phyloP scores from a whole-genome alignment of 2,888 invertebrate species.

The Cosmia trapezina region DNA sequence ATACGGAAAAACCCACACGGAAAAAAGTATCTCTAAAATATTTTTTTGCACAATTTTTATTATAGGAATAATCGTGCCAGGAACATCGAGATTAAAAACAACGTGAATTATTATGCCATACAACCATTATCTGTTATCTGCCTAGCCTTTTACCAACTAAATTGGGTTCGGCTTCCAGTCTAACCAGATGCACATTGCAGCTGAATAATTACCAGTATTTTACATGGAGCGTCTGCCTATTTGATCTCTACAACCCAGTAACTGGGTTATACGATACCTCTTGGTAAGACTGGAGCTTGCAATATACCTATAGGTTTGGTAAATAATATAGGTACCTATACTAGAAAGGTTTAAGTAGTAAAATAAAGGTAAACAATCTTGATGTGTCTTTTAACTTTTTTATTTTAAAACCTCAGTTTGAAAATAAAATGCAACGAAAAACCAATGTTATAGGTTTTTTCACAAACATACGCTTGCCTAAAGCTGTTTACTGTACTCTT shows the following conservation, averaged over 20 bases:
- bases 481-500: slow-evolving; percentile 29
- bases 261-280: not conserved
- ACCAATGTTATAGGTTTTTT: too few relatives aligned
- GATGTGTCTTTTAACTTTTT: too few relatives aligned
- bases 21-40: not conserved
- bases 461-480: slow-evolving; percentile 1
- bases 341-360: too few relatives aligned
- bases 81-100: not conserved
- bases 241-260: not conserved
- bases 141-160: not conserved
- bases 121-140: not conserved
- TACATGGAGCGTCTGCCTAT: too few relatives aligned
- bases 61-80: not conserved
- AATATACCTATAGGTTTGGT: not conserved
- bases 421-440: too few relatives aligned
- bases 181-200: too few relatives aligned
- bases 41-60: not conserved
- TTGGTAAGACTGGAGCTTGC: not conserved
- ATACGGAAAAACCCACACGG: not conserved
- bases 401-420: too few relatives aligned
- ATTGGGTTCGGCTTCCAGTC: too few relatives aligned
- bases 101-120: not conserved
- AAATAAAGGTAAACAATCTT: too few relatives aligned
- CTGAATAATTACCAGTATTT: not conserved
- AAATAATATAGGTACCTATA: too few relatives aligned